Conservation (phyloP, 2,113 vertebrate species). For the Crotalus helleri region DNA sequence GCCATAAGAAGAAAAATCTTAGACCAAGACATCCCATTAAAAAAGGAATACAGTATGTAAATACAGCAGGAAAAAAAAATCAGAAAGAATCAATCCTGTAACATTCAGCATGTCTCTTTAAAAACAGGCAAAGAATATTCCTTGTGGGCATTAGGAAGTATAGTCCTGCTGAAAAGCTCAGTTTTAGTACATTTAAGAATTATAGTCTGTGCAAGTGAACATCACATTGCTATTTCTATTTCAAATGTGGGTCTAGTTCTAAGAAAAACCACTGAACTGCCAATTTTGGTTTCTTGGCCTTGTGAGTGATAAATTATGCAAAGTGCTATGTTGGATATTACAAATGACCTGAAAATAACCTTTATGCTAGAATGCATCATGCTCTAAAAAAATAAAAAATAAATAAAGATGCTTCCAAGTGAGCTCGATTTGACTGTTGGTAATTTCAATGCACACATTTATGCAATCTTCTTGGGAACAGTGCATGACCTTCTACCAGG, state of each 20-base stretch:
- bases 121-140: background rate
- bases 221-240: background rate
- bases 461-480: background rate
- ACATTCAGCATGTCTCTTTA: background rate
- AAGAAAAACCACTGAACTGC: background rate
- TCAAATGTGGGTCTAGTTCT: background rate
- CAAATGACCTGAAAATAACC: background rate
- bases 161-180: background rate
- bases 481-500: background rate
- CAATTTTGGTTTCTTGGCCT: background rate
- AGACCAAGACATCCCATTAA: background rate
- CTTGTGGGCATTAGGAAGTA: background rate
- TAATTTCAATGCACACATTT: background rate
- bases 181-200: background rate
- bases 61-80: background rate
- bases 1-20: background rate
- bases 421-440: background rate
- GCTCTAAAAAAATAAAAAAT: background rate
- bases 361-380: background rate
- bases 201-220: background rate
- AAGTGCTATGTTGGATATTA: background rate
- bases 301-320: background rate
- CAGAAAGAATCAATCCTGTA: background rate
- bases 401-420: background rate
- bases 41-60: background rate